Conservation (phyloP, 2,797 vertebrate genomes). For the Myotis myotis region DNA sequence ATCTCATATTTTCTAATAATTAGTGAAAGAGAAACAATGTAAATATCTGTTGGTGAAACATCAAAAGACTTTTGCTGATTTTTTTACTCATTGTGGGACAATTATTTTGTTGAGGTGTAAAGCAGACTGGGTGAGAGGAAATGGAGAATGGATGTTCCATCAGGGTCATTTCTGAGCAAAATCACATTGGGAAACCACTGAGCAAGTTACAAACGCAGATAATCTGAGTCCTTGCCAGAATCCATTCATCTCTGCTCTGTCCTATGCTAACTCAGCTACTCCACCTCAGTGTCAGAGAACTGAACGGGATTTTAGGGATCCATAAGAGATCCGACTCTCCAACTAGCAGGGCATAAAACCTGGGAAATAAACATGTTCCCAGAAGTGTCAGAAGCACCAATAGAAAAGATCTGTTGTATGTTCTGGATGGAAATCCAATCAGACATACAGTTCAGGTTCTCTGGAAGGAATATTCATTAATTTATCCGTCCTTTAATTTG, state of each 20-base stretch:
- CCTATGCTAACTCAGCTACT: background rate
- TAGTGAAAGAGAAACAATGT: background rate
- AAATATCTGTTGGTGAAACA: background rate
- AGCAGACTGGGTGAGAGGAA: background rate
- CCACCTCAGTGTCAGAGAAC: background rate
- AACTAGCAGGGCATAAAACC: background rate
- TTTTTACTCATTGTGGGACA: background rate
- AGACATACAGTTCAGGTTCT: background rate
- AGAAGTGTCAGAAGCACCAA: background rate
- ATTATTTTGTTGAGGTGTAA: background rate
- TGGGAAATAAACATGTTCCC: background rate
- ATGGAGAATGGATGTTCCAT: background rate
- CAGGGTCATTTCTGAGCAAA: background rate
- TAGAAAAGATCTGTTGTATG: background rate
- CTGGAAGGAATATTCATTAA: background rate
- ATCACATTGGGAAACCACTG: background rate
- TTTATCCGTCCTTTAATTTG: background rate
- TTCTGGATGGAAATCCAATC: conserved; percentile 9
- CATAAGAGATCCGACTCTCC: background rate
- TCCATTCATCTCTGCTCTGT: background rate
- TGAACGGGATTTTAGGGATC: background rate
- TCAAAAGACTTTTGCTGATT: background rate
- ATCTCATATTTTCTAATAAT: background rate
- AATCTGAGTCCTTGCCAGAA: background rate
- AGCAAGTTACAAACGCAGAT: background rate